Percentiles rank a stretch among this genome's conserved stretches.
Conservation (phyloP, 2,113 vertebrate genomes). For the Trogon melanurus region DNA sequence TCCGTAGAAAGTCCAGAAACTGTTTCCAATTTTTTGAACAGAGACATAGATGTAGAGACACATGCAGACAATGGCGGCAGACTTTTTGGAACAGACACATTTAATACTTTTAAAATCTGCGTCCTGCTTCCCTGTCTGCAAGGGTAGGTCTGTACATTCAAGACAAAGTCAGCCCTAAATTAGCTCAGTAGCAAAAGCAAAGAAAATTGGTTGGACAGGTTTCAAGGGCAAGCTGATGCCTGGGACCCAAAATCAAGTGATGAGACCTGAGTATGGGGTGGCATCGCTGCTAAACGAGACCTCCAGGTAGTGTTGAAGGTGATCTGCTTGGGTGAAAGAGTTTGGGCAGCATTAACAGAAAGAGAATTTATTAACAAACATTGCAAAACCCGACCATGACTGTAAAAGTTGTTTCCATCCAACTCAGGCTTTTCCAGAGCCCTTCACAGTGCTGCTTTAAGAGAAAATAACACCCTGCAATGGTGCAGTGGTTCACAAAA, state of each 20-base stretch:
- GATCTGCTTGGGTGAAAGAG: not conserved
- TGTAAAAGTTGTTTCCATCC: not conserved
- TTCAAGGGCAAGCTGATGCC: not conserved
- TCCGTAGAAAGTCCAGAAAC: not conserved
- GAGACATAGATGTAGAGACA: not conserved
- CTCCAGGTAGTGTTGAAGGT: not conserved
- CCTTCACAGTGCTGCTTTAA: not conserved
- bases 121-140: not conserved
- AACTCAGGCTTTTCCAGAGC: not conserved
- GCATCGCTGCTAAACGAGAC: not conserved
- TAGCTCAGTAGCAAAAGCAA: not conserved
- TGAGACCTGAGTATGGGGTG: rapidly evolving
- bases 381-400: not conserved
- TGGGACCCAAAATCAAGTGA: not conserved
- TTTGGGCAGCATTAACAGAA: not conserved
- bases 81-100: not conserved
- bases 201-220: not conserved
- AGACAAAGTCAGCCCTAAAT: not conserved
- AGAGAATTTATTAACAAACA: not conserved
- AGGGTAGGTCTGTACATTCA: not conserved
- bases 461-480: not conserved
- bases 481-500: not conserved
- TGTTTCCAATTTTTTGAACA: not conserved
- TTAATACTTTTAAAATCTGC: not conserved
- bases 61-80: not conserved